These are phyloP conservation scores for Cebidichthys violaceus DNA, from an alignment of 2,113 vertebrate genomes.

Conservation along the genomic window DNA sequence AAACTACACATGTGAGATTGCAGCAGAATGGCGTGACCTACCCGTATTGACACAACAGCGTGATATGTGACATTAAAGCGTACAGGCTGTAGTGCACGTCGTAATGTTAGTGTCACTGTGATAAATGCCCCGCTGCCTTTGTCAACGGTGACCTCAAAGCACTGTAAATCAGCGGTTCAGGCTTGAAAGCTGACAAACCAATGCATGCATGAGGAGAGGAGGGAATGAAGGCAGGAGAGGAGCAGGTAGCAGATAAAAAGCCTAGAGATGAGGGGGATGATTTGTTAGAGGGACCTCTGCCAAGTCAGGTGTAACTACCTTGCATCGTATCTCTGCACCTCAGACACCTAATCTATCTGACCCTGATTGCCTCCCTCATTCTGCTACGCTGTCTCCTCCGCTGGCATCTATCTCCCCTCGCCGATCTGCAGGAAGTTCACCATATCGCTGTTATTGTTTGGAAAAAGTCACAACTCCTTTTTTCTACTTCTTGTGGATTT, in stretches of 20 bases:
- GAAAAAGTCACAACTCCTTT: slow-evolving; percentile 34
- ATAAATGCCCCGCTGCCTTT: slow-evolving; percentile 67
- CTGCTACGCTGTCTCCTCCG: slow-evolving; percentile 27
- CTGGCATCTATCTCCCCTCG: slow-evolving; percentile 39
- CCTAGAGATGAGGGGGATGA: slow-evolving; percentile 51
- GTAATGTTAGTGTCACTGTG: slow-evolving; percentile 58
- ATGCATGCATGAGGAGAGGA: slow-evolving; percentile 14
- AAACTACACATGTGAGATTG: slow-evolving; percentile 17
- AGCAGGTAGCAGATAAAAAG: slow-evolving; percentile 44
- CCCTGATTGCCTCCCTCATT: slow-evolving; percentile 49
- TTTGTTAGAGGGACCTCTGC: slow-evolving; percentile 58
- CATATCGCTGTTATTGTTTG: slow-evolving; percentile 25
- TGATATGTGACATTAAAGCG: slow-evolving; percentile 43
- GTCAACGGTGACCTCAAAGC: slow-evolving; percentile 58
- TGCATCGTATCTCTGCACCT: slow-evolving; percentile 52
- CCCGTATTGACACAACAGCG: slow-evolving; percentile 28
- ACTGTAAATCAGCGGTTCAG: slow-evolving; percentile 63
- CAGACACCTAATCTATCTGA: slow-evolving; percentile 68
- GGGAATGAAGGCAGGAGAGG: slow-evolving; percentile 2
- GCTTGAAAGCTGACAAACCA: slow-evolving; percentile 55
- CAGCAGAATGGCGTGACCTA: slow-evolving; percentile 7
- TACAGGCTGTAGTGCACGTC: slow-evolving; percentile 1
- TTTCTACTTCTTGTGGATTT: background rate
- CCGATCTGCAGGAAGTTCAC: slow-evolving; percentile 31
- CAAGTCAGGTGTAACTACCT: slow-evolving; percentile 69